Base-by-base conservation (phyloP, 2,797 vertebrate species). In the Momotus momota region DNA sequence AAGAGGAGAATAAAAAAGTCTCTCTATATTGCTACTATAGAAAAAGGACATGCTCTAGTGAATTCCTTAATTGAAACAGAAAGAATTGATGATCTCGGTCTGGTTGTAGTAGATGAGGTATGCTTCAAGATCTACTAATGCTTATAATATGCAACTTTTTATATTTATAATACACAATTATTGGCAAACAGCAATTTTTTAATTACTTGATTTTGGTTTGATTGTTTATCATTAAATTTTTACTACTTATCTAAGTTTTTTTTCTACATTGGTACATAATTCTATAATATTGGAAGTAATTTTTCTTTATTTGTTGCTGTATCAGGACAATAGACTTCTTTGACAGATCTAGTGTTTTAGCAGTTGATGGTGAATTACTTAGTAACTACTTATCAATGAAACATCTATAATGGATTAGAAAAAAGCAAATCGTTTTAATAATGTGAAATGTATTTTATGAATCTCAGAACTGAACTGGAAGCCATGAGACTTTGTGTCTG, bases 81-180 rank as follows among this genome's bases (percentile, higher is more conserved):
- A 49, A 98, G 99, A 73, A 97, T 99, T 9, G 51, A 92, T 18
- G 94, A 97, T 69, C 96, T 99, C 0, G 99, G 99, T 8, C 98
- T 99, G 88, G 95, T 99, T 96, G 99, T 99, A 69, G 98, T 99
- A 3, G 99, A 99, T 86, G 99, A 99, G 99, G 99, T 99, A 95
- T 46, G 97, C 93, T 90, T 26, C 35, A 45, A 61, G 65, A 41
- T 16, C 41, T 61, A 20, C 25, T 81, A 22, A 13, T 4, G 2
- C n/a, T 57, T 52, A n/a, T 46, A 54, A 45, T 5, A 13, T 9
- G 14, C 40, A 8, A 18, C 3, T n/a, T 61, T 33, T 49, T 41
- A 12, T 21, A 4, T 51, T 38, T 54, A 6, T 62, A 23, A 25
- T 12, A 25, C 5, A 7, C 12, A 52, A 4, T 86, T 73, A 23